Evolutionary conservation across 2,888 invertebrate species (phyloP).

Genomic region (Byasa hedistus): DNA sequence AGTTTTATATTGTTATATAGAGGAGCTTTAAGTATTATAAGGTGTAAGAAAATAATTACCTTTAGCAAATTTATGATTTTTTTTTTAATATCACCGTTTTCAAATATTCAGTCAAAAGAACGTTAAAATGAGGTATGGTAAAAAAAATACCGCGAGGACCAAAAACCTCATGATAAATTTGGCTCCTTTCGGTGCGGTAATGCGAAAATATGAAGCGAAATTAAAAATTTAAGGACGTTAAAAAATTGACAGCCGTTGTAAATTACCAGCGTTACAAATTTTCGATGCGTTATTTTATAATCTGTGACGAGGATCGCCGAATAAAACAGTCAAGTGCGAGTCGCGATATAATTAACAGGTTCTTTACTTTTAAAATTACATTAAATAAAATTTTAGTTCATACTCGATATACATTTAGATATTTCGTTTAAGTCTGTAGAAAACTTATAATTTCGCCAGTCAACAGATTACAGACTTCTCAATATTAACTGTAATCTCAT

Average conservation of each 20-base stretch:
- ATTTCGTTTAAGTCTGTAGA: too few species aligned
- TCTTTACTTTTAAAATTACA: background rate
- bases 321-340: constrained; percentile 22
- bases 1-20: too few species aligned
- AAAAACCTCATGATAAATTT: constrained; percentile 17
- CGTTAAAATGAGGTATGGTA: too few species aligned
- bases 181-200: constrained; percentile 18
- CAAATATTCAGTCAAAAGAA: too few species aligned
- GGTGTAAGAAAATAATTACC: background rate
- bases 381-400: too few species aligned
- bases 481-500: too few species aligned
- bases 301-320: constrained; percentile 25
- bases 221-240: constrained; percentile 21
- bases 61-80: too few species aligned
- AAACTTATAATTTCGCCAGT: too few species aligned
- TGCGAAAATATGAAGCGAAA: constrained; percentile 24
- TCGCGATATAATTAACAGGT: constrained; percentile 8
- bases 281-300: constrained; percentile 27
- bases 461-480: too few species aligned
- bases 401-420: too few species aligned
- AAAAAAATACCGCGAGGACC: constrained; percentile 3
- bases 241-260: constrained; percentile 30
- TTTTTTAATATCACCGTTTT: too few species aligned
- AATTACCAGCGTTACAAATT: constrained; percentile 28
- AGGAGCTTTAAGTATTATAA: background rate